phyloP scores from a whole-genome alignment of 37 sponge, comb jelly and placozoan genomes.

The Amphimedon queenslandica region DNA sequence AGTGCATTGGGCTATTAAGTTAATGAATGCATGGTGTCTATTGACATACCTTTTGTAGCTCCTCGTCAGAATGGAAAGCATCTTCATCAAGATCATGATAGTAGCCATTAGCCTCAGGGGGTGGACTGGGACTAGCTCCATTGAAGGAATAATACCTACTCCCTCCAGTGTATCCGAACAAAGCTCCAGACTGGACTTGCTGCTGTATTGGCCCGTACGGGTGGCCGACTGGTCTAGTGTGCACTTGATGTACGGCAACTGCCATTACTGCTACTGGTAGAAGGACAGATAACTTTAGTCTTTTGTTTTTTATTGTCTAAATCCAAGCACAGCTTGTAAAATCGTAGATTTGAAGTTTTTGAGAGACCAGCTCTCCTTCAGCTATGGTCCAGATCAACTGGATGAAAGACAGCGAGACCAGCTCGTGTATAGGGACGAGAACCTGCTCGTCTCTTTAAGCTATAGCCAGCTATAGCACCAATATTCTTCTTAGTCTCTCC shows the following conservation, averaged over 20 bases:
- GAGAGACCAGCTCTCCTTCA: not conserved
- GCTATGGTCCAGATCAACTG: constrained; percentile 8
- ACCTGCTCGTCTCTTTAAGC: constrained; percentile 88
- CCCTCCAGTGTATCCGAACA: not conserved
- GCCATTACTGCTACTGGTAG: not conserved
- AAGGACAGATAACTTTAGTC: too few species aligned
- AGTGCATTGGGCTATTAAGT: too few species aligned
- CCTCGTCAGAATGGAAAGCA: constrained; percentile 67
- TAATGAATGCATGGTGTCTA: too few species aligned
- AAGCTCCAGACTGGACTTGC: too few species aligned
- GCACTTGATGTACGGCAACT: too few species aligned
- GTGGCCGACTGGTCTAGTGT: too few species aligned
- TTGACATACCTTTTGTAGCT: constrained; percentile 63
- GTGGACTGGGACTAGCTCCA: constrained; percentile 56
- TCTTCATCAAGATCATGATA: constrained; percentile 62
- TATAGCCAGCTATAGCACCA: constrained; percentile 76
- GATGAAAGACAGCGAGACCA: constrained; percentile 47
- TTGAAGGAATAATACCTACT: constrained; percentile 48
- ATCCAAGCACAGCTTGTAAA: too few species aligned
- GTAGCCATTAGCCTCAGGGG: constrained; percentile 15
- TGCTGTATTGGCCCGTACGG: too few species aligned
- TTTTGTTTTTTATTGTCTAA: too few species aligned
- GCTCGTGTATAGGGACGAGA: constrained; percentile 72
- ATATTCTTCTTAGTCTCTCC: not conserved
- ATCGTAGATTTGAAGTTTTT: not conserved